Evolutionary conservation across 2,888 invertebrate genomes (phyloP), one percentile per base, ranked within the genome.

Genomic region (Synergus gifuensis): DNA sequence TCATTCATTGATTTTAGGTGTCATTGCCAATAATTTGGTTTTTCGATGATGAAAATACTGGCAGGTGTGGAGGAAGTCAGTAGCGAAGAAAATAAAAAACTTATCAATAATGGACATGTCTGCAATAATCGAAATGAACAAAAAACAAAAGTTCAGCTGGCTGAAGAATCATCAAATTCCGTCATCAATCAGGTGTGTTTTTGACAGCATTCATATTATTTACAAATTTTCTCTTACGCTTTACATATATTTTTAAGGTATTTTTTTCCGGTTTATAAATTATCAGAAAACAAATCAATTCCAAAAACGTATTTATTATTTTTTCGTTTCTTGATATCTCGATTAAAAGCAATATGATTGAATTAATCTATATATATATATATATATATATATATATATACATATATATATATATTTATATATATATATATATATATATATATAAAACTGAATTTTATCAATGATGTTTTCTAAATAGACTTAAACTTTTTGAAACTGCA

Each of bases 21-120:
- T 16, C n/a, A 40, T 12, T 16, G 16, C 1, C 7, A 76, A 58
- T 81, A 16, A 46, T n/a, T 77, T 77, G 76, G 80, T 81, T 76
- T 79, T 83, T 87, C 88, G 85, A 92, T 91, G 90, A 92, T 92
- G 92, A 92, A 91, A 91, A 86, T 92, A 91, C 82, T 92, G 86
- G 91, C 92, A 66, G 91, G 90, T 76, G 90, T 91, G 76, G 91
- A 89, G 85, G 87, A 89, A 83, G 85, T 87, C 77, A 85, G 84
- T 76, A 86, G 89, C 36, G 84, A 83, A 64, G 83, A 82, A 79
- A 67, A 82, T 67, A 85, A 85, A 67, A 83, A 84, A 60, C 54
- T 81, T 73, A 87, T 83, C 78, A 28, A 28, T 28, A 89, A 89
- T 76, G 87, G 86, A 40, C 85, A 87, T 77, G 77, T 78, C 44